A percentile compares a stretch with the other conserved stretches of the same genome.
phyloP scores from a whole-genome alignment of 2,888 invertebrate species.

The Hydroisotoma schaefferi region DNA sequence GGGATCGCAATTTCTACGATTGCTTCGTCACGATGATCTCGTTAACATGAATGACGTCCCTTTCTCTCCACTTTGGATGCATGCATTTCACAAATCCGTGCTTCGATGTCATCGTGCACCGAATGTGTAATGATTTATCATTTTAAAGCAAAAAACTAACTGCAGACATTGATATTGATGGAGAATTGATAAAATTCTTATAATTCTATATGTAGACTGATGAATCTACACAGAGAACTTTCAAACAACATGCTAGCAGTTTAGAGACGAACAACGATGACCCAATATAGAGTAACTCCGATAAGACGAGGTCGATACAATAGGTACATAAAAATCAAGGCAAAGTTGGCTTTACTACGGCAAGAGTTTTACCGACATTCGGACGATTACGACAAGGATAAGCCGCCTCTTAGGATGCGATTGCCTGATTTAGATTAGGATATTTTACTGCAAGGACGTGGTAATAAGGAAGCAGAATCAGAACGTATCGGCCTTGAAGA shows the following conservation, averaged over 20 bases:
- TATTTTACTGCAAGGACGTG: not conserved
- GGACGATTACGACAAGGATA: not conserved
- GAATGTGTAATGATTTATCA: conserved; percentile 21
- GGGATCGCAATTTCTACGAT: conserved; percentile 32
- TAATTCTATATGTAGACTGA: conserved; percentile 20
- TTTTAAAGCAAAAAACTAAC: not conserved
- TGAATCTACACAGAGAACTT: conserved; percentile 41
- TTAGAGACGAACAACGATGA: conserved; percentile 13
- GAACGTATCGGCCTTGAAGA: not conserved
- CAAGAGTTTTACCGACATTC: conserved; percentile 24
- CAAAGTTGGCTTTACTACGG: conserved; percentile 33
- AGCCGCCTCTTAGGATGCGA: not conserved
- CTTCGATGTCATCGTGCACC: conserved; percentile 32
- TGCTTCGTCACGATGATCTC: conserved; percentile 42
- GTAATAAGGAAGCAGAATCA: not conserved
- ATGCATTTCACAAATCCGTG: conserved; percentile 26
- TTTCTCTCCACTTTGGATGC: conserved; percentile 42
- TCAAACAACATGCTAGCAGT: conserved; percentile 34
- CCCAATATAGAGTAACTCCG: conserved; percentile 15
- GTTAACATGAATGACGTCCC: conserved; percentile 32
- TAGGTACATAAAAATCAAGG: conserved; percentile 34
- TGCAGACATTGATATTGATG: no score
- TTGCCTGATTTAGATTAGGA: not conserved
- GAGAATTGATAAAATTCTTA: not conserved
- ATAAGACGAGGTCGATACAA: conserved; percentile 37